A percentile compares a stretch with the other conserved stretches of the same genome.
phyloP scores from a whole-genome alignment of 2,113 vertebrate genomes.

The Grammomys dolichurus region DNA sequence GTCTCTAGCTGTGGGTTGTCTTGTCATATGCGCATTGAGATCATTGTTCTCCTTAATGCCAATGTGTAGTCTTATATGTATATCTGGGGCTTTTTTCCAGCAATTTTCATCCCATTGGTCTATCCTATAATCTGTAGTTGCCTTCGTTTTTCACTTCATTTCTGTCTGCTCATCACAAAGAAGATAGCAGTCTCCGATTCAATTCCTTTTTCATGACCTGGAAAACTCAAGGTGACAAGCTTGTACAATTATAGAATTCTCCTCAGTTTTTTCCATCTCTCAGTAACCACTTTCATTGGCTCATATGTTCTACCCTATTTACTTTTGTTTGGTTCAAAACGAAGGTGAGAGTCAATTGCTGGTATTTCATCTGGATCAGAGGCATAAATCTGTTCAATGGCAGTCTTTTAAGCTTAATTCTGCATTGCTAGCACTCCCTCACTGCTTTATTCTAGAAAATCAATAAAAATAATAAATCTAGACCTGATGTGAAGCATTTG shows the following conservation, averaged over 20 bases:
- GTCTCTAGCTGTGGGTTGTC: not conserved
- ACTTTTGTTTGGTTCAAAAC: constrained; percentile 45
- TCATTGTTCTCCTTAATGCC: not conserved
- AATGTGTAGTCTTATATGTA: not conserved
- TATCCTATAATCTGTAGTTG: not conserved
- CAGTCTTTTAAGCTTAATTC: not conserved
- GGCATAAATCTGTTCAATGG: not conserved
- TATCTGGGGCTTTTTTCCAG: not conserved
- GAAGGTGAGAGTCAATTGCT: not conserved
- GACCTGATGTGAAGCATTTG: not conserved
- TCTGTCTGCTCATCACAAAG: not conserved
- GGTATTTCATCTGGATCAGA: not conserved
- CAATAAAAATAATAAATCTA: constrained; percentile 36
- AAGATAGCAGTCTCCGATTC: not conserved
- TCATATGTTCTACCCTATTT: not conserved
- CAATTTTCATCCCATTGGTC: not conserved
- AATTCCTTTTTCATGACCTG: not conserved
- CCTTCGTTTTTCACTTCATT: not conserved
- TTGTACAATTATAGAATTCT: not conserved
- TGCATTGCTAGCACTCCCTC: constrained; percentile 18
- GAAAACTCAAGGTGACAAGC: not conserved
- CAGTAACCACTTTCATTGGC: not conserved
- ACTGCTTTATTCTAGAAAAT: not conserved
- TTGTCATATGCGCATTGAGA: not conserved
- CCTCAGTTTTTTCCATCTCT: not conserved